Percentiles rank a stretch among this genome's conserved stretches.
Evolutionary conservation across 1,140 invertebrate genomes (phyloP).

Genomic region (Neuroterus valhalla): DNA sequence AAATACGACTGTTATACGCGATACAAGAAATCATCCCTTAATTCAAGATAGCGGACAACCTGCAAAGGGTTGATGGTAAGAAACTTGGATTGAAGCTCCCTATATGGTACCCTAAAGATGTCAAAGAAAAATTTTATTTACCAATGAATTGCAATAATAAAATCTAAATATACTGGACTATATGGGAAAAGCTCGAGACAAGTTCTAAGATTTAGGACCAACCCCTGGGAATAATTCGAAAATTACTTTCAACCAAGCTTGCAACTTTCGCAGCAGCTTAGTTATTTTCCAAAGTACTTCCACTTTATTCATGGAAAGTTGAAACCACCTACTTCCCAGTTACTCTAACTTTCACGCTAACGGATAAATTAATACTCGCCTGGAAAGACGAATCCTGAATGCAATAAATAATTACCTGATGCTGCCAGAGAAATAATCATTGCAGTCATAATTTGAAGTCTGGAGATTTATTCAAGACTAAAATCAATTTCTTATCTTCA

Average conservation of each 20-base stretch:
- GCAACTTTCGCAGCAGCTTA: constrained; percentile 17
- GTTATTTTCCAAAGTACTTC: constrained; percentile 21
- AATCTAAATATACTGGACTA: no score
- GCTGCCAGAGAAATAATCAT: neutral
- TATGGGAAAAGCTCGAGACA: constrained; percentile 9
- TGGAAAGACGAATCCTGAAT: neutral
- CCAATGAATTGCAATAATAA: no score
- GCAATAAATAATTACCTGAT: constrained; percentile 8
- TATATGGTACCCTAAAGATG: no score
- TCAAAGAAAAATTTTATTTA: no score
- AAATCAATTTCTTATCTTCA: neutral
- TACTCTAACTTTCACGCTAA: neutral
- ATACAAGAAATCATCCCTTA: no score
- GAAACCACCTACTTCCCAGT: constrained; percentile 10
- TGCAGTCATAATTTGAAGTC: neutral
- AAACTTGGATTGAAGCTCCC: no score
- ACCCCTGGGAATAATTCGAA: constrained; percentile 18
- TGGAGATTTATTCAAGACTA: neutral
- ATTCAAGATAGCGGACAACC: no score
- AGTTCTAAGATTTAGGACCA: constrained; percentile 1
- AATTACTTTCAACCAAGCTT: no score
- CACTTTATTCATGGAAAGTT: constrained; percentile 6
- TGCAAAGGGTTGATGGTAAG: no score
- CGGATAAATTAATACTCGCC: constrained; percentile 9
- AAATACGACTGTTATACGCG: no score